Percentiles rank a stretch among this genome's conserved stretches.
Evolutionary conservation across 23 tunicate species (phyloP).

Genomic region (Halocynthia aurantium): DNA sequence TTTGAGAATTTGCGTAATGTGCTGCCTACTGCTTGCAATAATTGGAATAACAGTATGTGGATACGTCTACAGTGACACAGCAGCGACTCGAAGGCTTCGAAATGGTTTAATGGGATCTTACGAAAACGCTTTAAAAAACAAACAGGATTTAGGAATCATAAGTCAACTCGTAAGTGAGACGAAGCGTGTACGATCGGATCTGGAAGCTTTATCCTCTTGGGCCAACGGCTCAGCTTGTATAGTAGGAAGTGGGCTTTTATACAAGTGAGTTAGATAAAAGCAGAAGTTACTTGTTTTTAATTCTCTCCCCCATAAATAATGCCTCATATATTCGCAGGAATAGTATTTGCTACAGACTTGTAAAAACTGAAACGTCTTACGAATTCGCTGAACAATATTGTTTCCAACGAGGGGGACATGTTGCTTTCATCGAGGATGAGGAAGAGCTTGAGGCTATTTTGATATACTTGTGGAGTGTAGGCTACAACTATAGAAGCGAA

Average conservation of each 20-base stretch:
- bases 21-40: not conserved
- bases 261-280: not conserved
- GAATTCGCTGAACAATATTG: constrained; percentile 1
- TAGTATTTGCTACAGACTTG: not conserved
- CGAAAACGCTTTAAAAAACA: not conserved
- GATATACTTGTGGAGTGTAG: not conserved
- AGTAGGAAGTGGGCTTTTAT: not conserved
- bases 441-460: not conserved
- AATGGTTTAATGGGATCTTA: constrained; percentile 1
- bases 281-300: not conserved
- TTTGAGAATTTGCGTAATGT: not conserved
- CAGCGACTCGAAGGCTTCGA: not conserved
- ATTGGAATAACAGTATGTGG: not conserved
- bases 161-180: not conserved
- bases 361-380: not conserved
- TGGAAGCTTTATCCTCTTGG: not conserved
- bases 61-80: not conserved
- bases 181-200: not conserved
- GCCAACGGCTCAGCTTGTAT: not conserved
- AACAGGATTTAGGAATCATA: not conserved
- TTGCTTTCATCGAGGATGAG: not conserved
- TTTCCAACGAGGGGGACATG: not conserved
- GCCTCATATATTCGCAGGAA: not conserved
- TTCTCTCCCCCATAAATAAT: not conserved
- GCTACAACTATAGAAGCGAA: not conserved